phyloP scores from a whole-genome alignment of 2,888 invertebrate species.

The Scaptomyza reducta region DNA sequence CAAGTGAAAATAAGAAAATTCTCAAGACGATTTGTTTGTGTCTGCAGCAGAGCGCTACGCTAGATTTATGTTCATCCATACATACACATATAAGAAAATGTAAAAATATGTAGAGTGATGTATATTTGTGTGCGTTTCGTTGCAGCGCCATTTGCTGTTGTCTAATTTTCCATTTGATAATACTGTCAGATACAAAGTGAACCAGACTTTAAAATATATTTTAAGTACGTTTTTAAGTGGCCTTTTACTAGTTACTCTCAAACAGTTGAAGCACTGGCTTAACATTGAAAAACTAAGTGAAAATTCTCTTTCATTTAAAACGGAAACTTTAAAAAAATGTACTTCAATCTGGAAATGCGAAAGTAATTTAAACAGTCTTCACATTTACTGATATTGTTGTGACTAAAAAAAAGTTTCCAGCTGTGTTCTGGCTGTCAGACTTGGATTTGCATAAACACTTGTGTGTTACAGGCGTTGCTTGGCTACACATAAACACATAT shows the following conservation, averaged over 20 bases:
- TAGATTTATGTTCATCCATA: conserved; percentile 59
- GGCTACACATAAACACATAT: background rate
- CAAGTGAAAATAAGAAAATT: conserved; percentile 35
- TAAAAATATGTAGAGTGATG: conserved; percentile 47
- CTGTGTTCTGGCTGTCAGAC: conserved; percentile 5
- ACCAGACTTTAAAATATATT: no score
- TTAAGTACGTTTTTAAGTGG: no score
- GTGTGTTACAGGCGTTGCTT: background rate
- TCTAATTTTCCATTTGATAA: conserved; percentile 64
- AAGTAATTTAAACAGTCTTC: conserved; percentile 4
- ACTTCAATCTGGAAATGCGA: no score
- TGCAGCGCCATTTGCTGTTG: conserved; percentile 32
- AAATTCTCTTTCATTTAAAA: no score
- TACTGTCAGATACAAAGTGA: no score
- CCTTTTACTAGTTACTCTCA: no score
- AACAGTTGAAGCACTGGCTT: no score
- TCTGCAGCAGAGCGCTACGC: conserved; percentile 51
- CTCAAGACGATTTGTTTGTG: conserved; percentile 65
- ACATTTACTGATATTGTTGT: background rate
- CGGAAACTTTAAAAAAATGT: no score
- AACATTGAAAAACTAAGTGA: no score
- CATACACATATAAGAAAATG: conserved; percentile 25
- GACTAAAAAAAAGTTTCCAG: conserved; percentile 2
- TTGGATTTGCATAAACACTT: conserved; percentile 13
- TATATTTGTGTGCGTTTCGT: conserved; percentile 34